Base-by-base conservation (phyloP, 1,140 invertebrate genomes). In the Chironomus striatipennis region DNA sequence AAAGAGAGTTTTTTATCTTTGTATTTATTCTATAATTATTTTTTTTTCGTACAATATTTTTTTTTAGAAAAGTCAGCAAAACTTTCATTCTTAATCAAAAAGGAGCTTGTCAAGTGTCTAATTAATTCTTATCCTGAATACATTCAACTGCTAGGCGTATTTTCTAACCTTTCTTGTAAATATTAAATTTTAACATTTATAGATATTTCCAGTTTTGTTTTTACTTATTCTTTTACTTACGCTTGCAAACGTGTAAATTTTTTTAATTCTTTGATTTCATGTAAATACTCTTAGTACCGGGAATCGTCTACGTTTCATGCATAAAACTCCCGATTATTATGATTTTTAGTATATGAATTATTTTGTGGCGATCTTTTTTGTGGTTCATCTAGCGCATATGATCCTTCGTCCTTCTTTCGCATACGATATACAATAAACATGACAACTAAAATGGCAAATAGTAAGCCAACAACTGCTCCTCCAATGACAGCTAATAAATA, bases 341-440 rank as follows among this genome's bases (percentile, higher is more conserved):
- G 92, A 76, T 90, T 90, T 83, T 94, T 94, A 77, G 91, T 91
- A 85, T 96, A 97, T 75, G 94, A 91, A 79, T 95, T 95, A 75
- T 90, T 90, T 73, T 93, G 93, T 65, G 94, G 94, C 77, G 93
- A 95, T 82, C 95, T 88, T 84, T 96, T 96, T 15, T 57, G 47
- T 17, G 95, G 95, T 85, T 99, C 97, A 80, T 99, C 97, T 75
- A 99, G 86, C 7, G 96, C 93, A 83, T 99, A 99, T 76, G 95
- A 98, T 15, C 98, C 98, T 84, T 99, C 98, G 83, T 99, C 98
- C 88, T 99, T 99, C 88, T 99, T 99, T 82, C 97, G 90, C 96
- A 99, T 98, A 81, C 98, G 91, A 84, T 99, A 99, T 7, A 97
- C 96, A 80, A 99, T 97, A 86, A 99, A 99, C 97, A 99, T 99